phyloP scores from a whole-genome alignment of 2,888 invertebrate genomes.

The Celastrina argiolus region DNA sequence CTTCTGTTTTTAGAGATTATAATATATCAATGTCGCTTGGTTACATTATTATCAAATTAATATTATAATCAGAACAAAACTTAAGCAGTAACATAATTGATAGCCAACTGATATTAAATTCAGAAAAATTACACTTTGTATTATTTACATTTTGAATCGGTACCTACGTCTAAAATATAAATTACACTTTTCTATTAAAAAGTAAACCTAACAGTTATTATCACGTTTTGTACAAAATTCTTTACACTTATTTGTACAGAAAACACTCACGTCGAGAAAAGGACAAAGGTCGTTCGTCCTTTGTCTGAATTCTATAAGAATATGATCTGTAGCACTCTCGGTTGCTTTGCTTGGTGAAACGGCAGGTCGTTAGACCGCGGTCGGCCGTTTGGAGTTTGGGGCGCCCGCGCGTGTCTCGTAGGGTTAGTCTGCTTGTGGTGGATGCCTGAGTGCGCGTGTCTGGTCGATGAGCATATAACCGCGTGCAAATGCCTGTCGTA shows the following conservation, averaged over 20 bases:
- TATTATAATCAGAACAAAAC: too few relatives aligned
- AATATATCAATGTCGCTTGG: not conserved
- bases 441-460: conserved; percentile 67
- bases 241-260: not conserved
- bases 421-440: conserved; percentile 60
- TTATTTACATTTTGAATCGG: not conserved
- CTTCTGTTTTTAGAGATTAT: not conserved
- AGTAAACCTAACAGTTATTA: not conserved
- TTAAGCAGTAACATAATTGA: not conserved
- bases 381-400: conserved; percentile 43
- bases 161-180: not conserved
- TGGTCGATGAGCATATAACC: conserved; percentile 77
- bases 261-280: not conserved
- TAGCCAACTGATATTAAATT: not conserved
- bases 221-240: conserved; percentile 17
- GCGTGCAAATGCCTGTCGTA: conserved; percentile 81
- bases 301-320: conserved; percentile 65
- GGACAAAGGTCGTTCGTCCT: conserved; percentile 50
- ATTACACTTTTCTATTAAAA: not conserved
- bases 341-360: conserved; percentile 49
- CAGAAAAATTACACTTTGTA: too few relatives aligned
- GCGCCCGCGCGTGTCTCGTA: conserved; percentile 42
- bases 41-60: too few relatives aligned
- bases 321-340: conserved; percentile 70
- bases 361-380: conserved; percentile 66